Base-by-base conservation (phyloP, 2,888 invertebrate species). In the Campoplex nolae region DNA sequence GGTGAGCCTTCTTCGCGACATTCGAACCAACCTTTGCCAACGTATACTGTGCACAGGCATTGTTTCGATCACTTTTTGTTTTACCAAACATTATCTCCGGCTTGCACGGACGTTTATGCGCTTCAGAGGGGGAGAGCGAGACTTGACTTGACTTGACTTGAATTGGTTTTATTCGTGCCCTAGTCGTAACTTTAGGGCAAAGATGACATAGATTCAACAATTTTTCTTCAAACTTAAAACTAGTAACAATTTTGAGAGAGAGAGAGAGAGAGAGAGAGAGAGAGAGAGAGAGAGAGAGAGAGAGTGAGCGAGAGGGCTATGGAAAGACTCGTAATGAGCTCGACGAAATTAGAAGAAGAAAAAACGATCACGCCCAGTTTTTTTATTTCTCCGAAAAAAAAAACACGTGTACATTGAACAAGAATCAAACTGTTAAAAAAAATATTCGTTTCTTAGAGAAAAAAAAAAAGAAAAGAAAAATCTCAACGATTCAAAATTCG, bases 41-140 rank as follows among this genome's bases (percentile, higher is more conserved):
- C 38, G 38, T 1, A 6, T 11, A 18, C 6, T 54, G 51, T 38
- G 51, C 48, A 23, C 38, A 38, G 32, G 32, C 45, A 86, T 83
- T 80, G 73, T 78, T 80, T 80, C 18, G 38, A 38, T 23, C 23
- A 23, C 32, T 77, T 73, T 78, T 75, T 73, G 23, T 81, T 80
- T 81, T 68, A 35, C 51, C 56, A 42, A 81, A 67, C 28, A 74
- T 74, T 42, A 76, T 83, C 67, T 58, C 42, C 23, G 48, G 58
- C 67, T 42, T 70, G 75, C 68, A 79, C 18, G 68, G 56, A 56
- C 51, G 56, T 51, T 68, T 70, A n/a, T 56, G 70, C 65, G 58
- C 73, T 70, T 76, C 13, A 74, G n/a, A 35, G 38, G 38, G n/a
- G 54, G 35, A 54, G n/a, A n/a, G n/a, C n/a, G n/a, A n/a, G n/a